phyloP scores from a whole-genome alignment of 2,888 invertebrate species.

The Gymnoscelis rufifasciata region DNA sequence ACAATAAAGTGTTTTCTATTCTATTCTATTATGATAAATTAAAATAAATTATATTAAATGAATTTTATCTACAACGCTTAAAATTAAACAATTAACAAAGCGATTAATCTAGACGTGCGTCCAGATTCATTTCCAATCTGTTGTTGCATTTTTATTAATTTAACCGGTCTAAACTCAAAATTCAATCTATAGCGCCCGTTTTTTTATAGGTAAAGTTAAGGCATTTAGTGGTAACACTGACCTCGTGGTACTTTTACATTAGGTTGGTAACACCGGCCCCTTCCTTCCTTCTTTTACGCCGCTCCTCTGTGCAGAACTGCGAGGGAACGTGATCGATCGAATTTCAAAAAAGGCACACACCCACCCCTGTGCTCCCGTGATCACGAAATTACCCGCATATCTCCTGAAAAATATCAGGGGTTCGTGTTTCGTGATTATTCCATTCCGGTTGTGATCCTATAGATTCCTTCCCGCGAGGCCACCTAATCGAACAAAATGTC shows the following conservation, averaged over 20 bases:
- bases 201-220: too few species aligned
- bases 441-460: conserved; percentile 64
- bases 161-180: too few species aligned
- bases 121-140: too few species aligned
- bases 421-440: conserved; percentile 73
- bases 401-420: conserved; percentile 73
- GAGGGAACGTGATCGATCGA: conserved; percentile 79
- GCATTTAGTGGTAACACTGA: conserved; percentile 52
- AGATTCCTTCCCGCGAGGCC: conserved; percentile 44
- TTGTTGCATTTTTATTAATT: too few species aligned
- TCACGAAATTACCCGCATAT: conserved; percentile 73
- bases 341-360: conserved; percentile 78
- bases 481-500: conserved; percentile 70
- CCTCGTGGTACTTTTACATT: conserved; percentile 69
- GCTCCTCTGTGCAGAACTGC: conserved; percentile 71
- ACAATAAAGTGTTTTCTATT: too few species aligned
- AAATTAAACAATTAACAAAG: too few species aligned
- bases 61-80: too few species aligned
- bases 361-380: conserved; percentile 76
- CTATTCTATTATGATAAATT: too few species aligned
- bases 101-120: too few species aligned
- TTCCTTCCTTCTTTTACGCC: conserved; percentile 78
- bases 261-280: conserved; percentile 71
- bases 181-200: too few species aligned
- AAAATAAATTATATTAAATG: too few species aligned